Evolutionary conservation across 2,888 invertebrate genomes (phyloP).

Genomic region (Danaus chrysippus): DNA sequence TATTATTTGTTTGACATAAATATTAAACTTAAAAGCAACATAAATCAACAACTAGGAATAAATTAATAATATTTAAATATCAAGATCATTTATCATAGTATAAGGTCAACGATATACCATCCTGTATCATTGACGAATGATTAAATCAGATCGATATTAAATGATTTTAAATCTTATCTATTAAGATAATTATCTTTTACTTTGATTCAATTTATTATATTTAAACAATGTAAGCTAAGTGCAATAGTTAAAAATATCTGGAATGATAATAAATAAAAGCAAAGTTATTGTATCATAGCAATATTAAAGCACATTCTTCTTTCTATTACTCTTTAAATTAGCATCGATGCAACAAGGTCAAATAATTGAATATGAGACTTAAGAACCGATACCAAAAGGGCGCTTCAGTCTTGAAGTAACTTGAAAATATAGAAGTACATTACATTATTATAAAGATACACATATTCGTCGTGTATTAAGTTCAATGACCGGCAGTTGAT

Average conservation of each 20-base stretch:
- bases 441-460: constrained; percentile 12
- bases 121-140: constrained; percentile 70
- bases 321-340: too few relatives aligned
- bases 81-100: constrained; percentile 17
- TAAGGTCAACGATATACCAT: constrained; percentile 62
- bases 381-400: too few relatives aligned
- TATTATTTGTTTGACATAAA: background rate
- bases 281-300: too few relatives aligned
- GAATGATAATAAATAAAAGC: too few relatives aligned
- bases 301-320: too few relatives aligned
- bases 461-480: constrained; percentile 31
- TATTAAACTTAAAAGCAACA: background rate
- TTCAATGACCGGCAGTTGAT: constrained; percentile 32
- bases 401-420: background rate
- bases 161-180: constrained; percentile 54
- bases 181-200: constrained; percentile 37
- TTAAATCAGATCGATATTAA: constrained; percentile 73
- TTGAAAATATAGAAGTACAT: background rate
- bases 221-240: background rate
- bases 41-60: constrained; percentile 5
- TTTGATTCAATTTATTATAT: constrained; percentile 29
- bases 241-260: too few relatives aligned
- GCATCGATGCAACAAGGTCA: too few relatives aligned
- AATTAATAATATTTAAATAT: constrained; percentile 15
- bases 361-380: too few relatives aligned